Conservation (phyloP, 35 echinoderm and acorn worm genomes). For the Lytechinus variegatus region DNA sequence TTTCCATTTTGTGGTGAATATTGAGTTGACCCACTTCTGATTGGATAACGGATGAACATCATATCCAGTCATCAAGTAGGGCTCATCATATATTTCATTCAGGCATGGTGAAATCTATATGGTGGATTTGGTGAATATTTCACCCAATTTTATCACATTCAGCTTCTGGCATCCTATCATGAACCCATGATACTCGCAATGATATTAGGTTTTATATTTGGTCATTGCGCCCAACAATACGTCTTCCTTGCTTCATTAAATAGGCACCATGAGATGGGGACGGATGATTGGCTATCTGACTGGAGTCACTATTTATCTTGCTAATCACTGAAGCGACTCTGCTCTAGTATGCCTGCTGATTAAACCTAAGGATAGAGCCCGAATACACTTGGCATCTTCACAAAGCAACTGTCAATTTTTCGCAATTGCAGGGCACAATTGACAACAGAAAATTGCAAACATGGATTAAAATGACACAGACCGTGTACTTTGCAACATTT, state of each 20-base stretch:
- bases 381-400: background rate
- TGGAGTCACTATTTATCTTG: background rate
- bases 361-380: background rate
- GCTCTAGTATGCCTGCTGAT: background rate
- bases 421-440: background rate
- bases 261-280: background rate
- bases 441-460: background rate
- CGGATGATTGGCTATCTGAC: background rate
- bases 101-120: background rate
- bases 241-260: constrained; percentile 3
- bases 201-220: background rate
- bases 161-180: background rate
- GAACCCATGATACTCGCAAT: background rate
- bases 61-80: background rate
- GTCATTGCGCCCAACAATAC: background rate
- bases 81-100: background rate
- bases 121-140: background rate
- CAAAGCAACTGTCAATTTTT: background rate
- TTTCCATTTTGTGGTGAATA: too few species aligned
- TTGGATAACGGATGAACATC: background rate
- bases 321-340: constrained; percentile 17
- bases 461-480: background rate
- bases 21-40: background rate
- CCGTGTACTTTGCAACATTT: background rate
- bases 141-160: background rate